Evolutionary conservation across 2,113 vertebrate genomes (phyloP).

Genomic region (Salminus brasiliensis): DNA sequence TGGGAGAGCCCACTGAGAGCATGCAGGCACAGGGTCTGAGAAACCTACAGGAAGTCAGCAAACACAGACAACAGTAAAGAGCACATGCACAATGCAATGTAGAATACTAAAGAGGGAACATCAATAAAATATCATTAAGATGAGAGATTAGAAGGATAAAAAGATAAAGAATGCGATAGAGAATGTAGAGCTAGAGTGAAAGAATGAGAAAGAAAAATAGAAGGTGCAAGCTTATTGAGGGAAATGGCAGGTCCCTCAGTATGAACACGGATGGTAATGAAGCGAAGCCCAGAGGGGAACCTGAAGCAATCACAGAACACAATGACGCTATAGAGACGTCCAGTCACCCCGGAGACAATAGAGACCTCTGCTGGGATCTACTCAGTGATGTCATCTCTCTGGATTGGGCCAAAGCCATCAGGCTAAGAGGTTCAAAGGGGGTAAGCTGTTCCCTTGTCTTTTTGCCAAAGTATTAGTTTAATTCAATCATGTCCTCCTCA

Average conservation of each 20-base stretch:
- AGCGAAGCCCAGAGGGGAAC: constrained; percentile 36
- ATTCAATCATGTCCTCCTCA: constrained; percentile 18
- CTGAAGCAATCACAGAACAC: constrained; percentile 49
- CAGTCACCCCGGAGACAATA: constrained; percentile 46
- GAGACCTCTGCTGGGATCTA: constrained; percentile 47
- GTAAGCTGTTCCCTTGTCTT: constrained; percentile 34
- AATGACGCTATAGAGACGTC: constrained; percentile 46
- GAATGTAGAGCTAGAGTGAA: too few relatives aligned
- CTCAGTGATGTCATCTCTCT: constrained; percentile 53
- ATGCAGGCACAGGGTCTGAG: not conserved
- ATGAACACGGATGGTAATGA: constrained; percentile 36
- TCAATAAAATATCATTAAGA: not conserved
- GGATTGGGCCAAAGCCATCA: constrained; percentile 23
- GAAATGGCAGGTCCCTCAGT: constrained; percentile 15
- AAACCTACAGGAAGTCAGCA: not conserved
- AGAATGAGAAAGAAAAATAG: constrained; percentile 6
- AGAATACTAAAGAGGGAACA: not conserved
- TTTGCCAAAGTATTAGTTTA: constrained; percentile 8
- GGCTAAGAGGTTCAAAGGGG: constrained; percentile 23
- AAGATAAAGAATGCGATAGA: not conserved
- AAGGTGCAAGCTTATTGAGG: constrained; percentile 6
- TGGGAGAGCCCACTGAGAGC: not conserved
- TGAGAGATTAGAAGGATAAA: not conserved
- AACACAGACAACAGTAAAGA: not conserved
- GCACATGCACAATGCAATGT: not conserved